These are phyloP conservation scores for Euproctis similis DNA, from an alignment of 2,888 invertebrate species.

Conservation along the genomic window DNA sequence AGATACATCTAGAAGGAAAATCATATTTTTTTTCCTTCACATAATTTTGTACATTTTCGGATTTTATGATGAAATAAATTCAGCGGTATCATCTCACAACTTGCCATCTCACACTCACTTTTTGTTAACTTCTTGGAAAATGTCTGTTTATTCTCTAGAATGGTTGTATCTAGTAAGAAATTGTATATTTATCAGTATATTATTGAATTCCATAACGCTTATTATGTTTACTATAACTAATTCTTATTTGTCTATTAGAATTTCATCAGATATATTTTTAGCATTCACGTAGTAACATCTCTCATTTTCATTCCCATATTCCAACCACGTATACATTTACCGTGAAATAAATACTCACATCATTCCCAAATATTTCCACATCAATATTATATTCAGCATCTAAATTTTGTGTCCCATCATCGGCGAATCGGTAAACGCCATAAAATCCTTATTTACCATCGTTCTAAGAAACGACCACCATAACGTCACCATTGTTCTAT, in stretches of 20 bases:
- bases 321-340: conserved; percentile 12
- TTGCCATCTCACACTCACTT: no score
- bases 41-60: conserved; percentile 24
- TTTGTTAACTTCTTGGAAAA: no score
- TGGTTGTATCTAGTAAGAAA: no score
- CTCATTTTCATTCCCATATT: conserved; percentile 2
- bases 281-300: neutral
- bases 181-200: no score
- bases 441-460: conserved; percentile 57
- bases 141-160: no score
- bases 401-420: conserved; percentile 42
- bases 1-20: no score
- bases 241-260: neutral
- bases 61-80: no score
- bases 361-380: conserved; percentile 14
- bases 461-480: conserved; percentile 72
- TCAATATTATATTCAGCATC: conserved; percentile 18
- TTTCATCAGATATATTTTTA: neutral
- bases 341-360: conserved; percentile 15
- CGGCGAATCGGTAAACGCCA: conserved; percentile 59
- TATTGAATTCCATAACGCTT: no score
- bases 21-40: conserved; percentile 46
- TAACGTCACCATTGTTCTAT: conserved; percentile 66
- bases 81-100: no score
- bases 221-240: no score